Evolutionary conservation across 2,797 vertebrate genomes (phyloP), one percentile per base, ranked within the genome.

Genomic region (Alca torda): DNA sequence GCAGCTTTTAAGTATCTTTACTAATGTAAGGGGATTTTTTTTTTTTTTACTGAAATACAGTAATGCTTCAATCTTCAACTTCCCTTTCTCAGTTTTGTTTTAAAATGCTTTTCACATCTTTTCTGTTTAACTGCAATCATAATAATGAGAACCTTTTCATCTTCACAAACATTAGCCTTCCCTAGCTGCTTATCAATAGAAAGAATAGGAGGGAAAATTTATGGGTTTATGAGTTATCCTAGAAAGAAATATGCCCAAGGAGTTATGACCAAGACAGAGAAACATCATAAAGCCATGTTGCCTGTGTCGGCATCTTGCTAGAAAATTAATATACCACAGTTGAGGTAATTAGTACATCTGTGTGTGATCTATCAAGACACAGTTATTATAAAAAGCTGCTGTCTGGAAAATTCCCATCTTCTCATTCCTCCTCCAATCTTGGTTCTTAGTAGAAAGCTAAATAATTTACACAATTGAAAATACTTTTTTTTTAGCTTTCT

Each of bases 381-480:
- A 93, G 25, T 70, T 56, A 61, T 90, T 92, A 89, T 63, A 89
- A 94, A 95, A 81, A 85, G 25, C 51, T 87, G 28, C 20, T 81
- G 75, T 72, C 67, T 81, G 51, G 87, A 96, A 96, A 94, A 65
- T 87, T 89, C 76, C n/a, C 54, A 65, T 86, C 30, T 93, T 94
- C 72, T 83, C 95, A 79, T 65, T 84, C 20, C 23, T 77, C 33
- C 33, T 72, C 51, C 87, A 70, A 37, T 93, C 41, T 93, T 85
- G 78, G 86, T 86, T 95, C 73, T 50, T 94, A 75, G 83, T 46
- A 83, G 63, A 97, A 97, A 94, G 43, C 56, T 70, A 80, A 85
- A 96, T 92, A 83, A 90, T 91, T 93, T 95, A 73, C 10, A 18
- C 51, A 54, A 84, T 7, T 60, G 57, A 95, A 96, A 89, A 67